Conservation (phyloP, 2,888 invertebrate species). For the Mellilla xanthometata region DNA sequence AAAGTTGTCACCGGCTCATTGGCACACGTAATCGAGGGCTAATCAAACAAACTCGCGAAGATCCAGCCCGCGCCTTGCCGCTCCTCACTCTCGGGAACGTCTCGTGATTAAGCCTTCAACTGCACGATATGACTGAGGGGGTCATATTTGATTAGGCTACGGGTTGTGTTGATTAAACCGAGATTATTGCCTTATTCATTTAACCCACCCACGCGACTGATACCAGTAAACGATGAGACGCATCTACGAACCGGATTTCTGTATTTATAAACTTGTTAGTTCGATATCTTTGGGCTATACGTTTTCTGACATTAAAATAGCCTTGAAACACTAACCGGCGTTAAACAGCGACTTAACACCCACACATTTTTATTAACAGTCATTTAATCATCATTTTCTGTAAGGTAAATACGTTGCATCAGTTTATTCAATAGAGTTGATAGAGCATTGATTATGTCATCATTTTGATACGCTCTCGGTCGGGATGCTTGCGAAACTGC, state of each 20-base stretch:
- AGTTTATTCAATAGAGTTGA: slow-evolving; percentile 36
- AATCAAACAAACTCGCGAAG: slow-evolving; percentile 64
- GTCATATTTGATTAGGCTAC: slow-evolving; percentile 80
- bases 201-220: slow-evolving; percentile 54
- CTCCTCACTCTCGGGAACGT: slow-evolving; percentile 53
- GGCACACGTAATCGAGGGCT: slow-evolving; percentile 56
- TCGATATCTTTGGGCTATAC: slow-evolving; percentile 41
- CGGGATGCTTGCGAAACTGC: slow-evolving; percentile 46
- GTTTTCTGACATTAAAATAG: slow-evolving; percentile 59
- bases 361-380: slow-evolving; percentile 33
- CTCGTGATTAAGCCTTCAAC: slow-evolving; percentile 79
- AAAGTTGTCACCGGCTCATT: slow-evolving; percentile 53
- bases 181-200: slow-evolving; percentile 78
- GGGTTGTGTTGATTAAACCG: slow-evolving; percentile 79
- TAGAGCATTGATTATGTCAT: slow-evolving; percentile 44
- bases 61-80: slow-evolving; percentile 37
- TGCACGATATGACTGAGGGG: slow-evolving; percentile 77
- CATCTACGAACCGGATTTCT: slow-evolving; percentile 53
- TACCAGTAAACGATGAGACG: slow-evolving; percentile 43
- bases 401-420: slow-evolving; percentile 38
- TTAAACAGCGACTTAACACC: slow-evolving; percentile 25
- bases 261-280: slow-evolving; percentile 32
- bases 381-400: slow-evolving; percentile 29
- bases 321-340: slow-evolving; percentile 54
- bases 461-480: slow-evolving; percentile 38